A percentile compares a stretch with the other conserved stretches of the same genome.
Conservation (phyloP, 2,888 invertebrate species). For the Oscheius sp. region DNA sequence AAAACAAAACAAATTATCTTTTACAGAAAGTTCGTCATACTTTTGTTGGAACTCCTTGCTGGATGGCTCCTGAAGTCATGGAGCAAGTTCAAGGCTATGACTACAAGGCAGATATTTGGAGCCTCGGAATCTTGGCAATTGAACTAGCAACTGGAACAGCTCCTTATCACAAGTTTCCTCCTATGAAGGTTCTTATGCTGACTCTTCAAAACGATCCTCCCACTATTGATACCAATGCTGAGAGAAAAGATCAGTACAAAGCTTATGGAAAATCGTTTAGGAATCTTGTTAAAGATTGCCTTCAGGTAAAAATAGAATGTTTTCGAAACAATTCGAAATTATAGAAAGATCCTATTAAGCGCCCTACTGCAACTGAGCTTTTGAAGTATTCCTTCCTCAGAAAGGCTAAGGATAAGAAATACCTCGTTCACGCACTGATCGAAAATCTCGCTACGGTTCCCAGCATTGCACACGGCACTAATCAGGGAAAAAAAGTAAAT, state of each 20-base stretch:
- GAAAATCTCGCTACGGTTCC: constrained; percentile 68
- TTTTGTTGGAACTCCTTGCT: constrained; percentile 98
- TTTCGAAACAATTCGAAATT: constrained; percentile 20
- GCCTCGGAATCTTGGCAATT: constrained; percentile 94
- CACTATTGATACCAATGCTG: constrained; percentile 89
- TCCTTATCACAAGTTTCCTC: constrained; percentile 97
- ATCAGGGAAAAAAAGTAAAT: constrained; percentile 43
- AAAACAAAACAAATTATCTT: background rate
- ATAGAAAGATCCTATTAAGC: constrained; percentile 68
- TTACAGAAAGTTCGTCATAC: constrained; percentile 86
- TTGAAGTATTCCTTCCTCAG: constrained; percentile 97
- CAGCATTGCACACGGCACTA: constrained; percentile 43
- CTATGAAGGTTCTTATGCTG: constrained; percentile 96
- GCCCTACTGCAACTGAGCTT: constrained; percentile 91
- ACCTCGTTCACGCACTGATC: constrained; percentile 68
- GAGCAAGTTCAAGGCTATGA: constrained; percentile 91
- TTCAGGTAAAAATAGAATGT: constrained; percentile 79
- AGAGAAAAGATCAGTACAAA: constrained; percentile 97
- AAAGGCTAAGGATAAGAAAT: constrained; percentile 79
- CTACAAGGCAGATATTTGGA: constrained; percentile 89
- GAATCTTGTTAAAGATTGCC: constrained; percentile 93
- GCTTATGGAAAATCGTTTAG: constrained; percentile 87
- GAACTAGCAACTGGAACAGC: constrained; percentile 98
- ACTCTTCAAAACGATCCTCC: constrained; percentile 98
- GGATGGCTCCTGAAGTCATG: constrained; percentile 99